Evolutionary conservation across 2,797 vertebrate species (phyloP).

Genomic region (Acridotheres tristis): DNA sequence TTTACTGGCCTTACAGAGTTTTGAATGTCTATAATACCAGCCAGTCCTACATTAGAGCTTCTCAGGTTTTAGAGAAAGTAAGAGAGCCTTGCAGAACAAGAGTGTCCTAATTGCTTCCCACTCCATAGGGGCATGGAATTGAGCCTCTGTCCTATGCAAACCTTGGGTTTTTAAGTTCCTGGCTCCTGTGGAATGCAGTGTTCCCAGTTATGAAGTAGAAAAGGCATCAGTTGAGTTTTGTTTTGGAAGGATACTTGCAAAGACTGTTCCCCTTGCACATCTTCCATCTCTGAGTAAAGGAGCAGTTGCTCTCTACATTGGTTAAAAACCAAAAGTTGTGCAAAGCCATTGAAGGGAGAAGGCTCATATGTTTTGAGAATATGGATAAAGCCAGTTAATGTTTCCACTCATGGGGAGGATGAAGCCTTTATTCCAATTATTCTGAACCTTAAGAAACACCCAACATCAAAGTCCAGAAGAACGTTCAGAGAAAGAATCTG

Average conservation of each 20-base stretch:
- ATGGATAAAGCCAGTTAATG: not conserved
- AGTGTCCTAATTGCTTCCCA: not conserved
- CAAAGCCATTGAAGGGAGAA: not conserved
- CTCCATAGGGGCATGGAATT: not conserved
- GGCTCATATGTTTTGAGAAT: not conserved
- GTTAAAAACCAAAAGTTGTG: not conserved
- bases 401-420: not conserved
- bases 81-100: not conserved
- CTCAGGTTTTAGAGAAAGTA: not conserved
- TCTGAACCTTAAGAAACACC: not conserved
- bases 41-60: not conserved
- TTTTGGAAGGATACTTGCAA: not conserved
- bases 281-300: not conserved
- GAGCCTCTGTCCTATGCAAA: not conserved
- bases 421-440: not conserved
- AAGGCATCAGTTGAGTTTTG: not conserved
- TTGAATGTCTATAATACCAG: not conserved
- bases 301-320: not conserved
- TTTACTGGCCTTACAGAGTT: not conserved
- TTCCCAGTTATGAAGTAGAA: not conserved
- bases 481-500: not conserved
- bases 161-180: not conserved
- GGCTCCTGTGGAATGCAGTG: not conserved
- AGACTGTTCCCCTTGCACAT: not conserved
- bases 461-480: not conserved